Evolutionary conservation across 2,797 vertebrate species (phyloP).

Genomic region (Picus viridis): DNA sequence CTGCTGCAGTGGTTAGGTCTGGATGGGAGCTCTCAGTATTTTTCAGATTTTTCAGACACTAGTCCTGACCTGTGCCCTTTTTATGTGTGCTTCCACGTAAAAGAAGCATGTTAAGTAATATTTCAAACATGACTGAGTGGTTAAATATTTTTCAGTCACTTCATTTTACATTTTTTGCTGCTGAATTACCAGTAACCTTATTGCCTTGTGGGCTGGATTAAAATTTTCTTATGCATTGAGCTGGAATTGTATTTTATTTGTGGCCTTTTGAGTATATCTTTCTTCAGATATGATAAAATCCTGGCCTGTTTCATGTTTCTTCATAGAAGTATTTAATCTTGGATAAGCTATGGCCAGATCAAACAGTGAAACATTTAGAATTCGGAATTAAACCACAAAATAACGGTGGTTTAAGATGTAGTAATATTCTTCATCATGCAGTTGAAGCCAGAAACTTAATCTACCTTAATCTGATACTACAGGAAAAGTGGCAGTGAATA

Average conservation of each 20-base stretch:
- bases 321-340: conserved; percentile 17
- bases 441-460: conserved; percentile 21
- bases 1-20: neutral
- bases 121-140: neutral
- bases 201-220: neutral
- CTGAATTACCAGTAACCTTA: neutral
- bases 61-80: neutral
- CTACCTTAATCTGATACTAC: neutral
- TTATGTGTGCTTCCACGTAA: neutral
- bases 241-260: conserved; percentile 8
- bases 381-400: neutral
- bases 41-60: neutral
- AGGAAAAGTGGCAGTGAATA: neutral
- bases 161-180: neutral
- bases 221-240: neutral
- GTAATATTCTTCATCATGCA: conserved; percentile 26
- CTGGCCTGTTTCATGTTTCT: neutral
- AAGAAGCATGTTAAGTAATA: neutral
- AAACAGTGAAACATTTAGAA: conserved; percentile 15
- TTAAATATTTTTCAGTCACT: neutral
- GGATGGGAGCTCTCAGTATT: neutral
- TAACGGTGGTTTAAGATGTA: conserved; percentile 32
- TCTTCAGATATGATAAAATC: neutral
- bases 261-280: neutral
- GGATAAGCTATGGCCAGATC: neutral